Percentiles rank a stretch among this genome's conserved stretches.
These are phyloP conservation scores for Megalurothrips usitatus DNA, from an alignment of 2,888 invertebrate species.

Conservation along the genomic window DNA sequence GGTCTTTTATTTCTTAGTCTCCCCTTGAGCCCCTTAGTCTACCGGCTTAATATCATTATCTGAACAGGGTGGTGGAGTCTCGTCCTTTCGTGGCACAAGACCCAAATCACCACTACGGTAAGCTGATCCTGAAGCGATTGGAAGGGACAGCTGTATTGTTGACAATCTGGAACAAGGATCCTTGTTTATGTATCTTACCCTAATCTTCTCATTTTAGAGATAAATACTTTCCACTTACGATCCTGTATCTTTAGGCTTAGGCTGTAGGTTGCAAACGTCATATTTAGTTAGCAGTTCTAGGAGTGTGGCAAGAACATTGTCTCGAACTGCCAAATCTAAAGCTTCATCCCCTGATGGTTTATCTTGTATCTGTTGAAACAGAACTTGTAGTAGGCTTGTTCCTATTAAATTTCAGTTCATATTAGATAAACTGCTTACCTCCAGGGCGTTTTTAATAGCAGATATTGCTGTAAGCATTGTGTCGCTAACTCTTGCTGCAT, in stretches of 20 bases:
- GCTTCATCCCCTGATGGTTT: slow-evolving; percentile 39
- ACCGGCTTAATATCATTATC: background rate
- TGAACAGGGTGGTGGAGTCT: background rate
- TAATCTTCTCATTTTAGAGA: background rate
- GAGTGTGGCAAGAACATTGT: slow-evolving; percentile 42
- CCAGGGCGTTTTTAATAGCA: slow-evolving; percentile 41
- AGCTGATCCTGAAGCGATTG: background rate
- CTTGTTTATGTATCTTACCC: background rate
- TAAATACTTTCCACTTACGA: background rate
- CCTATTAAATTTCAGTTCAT: slow-evolving; percentile 30
- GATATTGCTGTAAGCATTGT: slow-evolving; percentile 56
- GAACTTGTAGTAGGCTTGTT: slow-evolving; percentile 22
- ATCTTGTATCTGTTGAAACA: slow-evolving; percentile 38
- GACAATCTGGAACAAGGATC: slow-evolving; percentile 24
- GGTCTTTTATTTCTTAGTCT: no score
- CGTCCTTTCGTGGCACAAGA: slow-evolving; percentile 29
- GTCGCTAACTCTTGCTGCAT: slow-evolving; percentile 53
- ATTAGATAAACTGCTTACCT: slow-evolving; percentile 37
- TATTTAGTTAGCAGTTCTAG: slow-evolving; percentile 41
- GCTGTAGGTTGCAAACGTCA: slow-evolving; percentile 13
- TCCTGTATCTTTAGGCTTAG: background rate
- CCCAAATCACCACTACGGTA: slow-evolving; percentile 31
- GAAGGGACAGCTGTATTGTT: background rate
- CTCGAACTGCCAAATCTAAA: slow-evolving; percentile 40
- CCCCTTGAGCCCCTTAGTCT: no score